Base-by-base conservation (phyloP, 2,888 invertebrate genomes). In the Blera fallax region DNA sequence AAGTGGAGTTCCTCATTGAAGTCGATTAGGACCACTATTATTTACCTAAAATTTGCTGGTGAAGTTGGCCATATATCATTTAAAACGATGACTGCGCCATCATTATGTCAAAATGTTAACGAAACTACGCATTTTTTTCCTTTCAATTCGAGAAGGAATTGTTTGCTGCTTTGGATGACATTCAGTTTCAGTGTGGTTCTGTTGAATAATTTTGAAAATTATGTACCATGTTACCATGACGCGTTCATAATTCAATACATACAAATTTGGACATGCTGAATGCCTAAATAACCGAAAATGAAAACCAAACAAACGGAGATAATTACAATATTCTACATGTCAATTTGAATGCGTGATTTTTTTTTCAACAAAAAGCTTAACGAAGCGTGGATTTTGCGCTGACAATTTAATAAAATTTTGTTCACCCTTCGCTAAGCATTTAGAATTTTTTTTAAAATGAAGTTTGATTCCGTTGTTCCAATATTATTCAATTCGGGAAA, bases 121-220 rank as follows among this genome's bases (percentile, higher is more conserved):
- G n/a, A n/a, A n/a, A n/a, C n/a, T n/a, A n/a, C n/a, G 29, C 3
- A 10, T 11, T 10, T 34, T n/a, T 3, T 37, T 3, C 11, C n/a
- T n/a, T 37, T 43, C 1, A 2, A 43, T 0, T n/a, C 8, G 14
- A 43, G 4, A 14, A 14, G 10, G 2, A 8, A 34, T 34, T 10
- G 1, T 45, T 18, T 54, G n/a, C 37, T 11, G 37, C 8, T 34
- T 58, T 14, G 54, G 16, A 69, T 54, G 67, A 52, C 67, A 48
- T 32, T 48, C 18, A 48, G 37, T 40, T 52, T 69, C 40, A 5
- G 8, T 52, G 16, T n/a, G 27, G 70, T 70, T 56, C 56, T 29
- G 56, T 4, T 70, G 70, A 18, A 29, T 70, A 32, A 56, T 70
- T 70, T 56, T n/a, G 56, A 32, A 14, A 70, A 56, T 70, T 70